Conservation (phyloP, 2,888 invertebrate species). For the Elysia crispata region DNA sequence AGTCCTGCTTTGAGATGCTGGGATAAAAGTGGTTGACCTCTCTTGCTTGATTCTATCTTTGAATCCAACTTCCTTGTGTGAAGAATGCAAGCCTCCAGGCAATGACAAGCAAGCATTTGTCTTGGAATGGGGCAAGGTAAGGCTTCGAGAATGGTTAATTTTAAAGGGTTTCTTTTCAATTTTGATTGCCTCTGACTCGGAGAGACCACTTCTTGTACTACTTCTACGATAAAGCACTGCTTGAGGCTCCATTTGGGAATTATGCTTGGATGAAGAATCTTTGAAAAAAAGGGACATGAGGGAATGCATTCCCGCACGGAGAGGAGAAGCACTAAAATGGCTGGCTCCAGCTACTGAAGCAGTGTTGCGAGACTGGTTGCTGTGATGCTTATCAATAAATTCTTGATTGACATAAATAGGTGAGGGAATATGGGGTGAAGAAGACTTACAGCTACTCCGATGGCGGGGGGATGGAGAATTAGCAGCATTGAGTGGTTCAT, state of each 20-base stretch:
- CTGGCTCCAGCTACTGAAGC: conserved; percentile 17
- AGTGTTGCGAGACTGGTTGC: background rate
- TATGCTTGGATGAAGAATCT: conserved; percentile 22
- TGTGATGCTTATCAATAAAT: conserved; percentile 37
- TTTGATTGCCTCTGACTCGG: conserved; percentile 45
- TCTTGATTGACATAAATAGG: conserved; percentile 48
- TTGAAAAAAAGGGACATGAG: conserved; percentile 40
- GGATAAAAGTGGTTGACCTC: too few species aligned
- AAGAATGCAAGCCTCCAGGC: background rate
- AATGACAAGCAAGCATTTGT: conserved; percentile 1
- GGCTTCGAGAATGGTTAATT: background rate
- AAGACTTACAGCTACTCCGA: background rate
- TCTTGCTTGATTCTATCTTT: conserved; percentile 24
- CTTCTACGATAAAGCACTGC: conserved; percentile 3
- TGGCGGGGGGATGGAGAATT: background rate
- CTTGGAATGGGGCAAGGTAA: conserved; percentile 27
- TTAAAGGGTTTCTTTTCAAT: conserved; percentile 15
- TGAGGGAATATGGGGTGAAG: background rate
- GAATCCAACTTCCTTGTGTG: conserved; percentile 34
- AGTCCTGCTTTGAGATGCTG: too few species aligned
- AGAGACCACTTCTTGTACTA: conserved; percentile 35
- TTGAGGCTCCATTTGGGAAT: conserved; percentile 11
- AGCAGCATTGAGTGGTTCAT: conserved; percentile 29
- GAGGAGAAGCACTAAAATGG: conserved; percentile 40
- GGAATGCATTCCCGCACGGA: conserved; percentile 34